phyloP scores from a whole-genome alignment of 2,888 invertebrate species.

The Azorinus chamasolen region DNA sequence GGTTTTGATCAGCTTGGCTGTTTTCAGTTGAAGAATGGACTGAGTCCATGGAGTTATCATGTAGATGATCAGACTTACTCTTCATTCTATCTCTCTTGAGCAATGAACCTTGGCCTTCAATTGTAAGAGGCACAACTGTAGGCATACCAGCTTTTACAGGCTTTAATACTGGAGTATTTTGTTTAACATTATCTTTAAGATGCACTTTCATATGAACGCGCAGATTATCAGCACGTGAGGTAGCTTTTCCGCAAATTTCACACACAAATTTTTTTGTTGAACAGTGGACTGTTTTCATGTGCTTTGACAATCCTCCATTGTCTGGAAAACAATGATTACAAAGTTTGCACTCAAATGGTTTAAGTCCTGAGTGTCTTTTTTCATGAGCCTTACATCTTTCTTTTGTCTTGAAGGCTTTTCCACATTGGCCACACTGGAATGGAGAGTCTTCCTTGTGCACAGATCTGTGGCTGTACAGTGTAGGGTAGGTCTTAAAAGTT shows the following conservation, averaged over 20 bases:
- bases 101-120: slow-evolving; percentile 6
- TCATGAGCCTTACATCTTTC: slow-evolving; percentile 80
- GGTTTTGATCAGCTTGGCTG: too few relatives aligned
- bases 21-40: too few relatives aligned
- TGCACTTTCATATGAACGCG: slow-evolving; percentile 79
- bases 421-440: slow-evolving; percentile 76
- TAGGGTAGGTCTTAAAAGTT: slow-evolving; percentile 81
- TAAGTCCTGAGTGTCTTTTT: slow-evolving; percentile 76
- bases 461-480: slow-evolving; percentile 81
- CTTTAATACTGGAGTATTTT: slow-evolving; percentile 22
- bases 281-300: slow-evolving; percentile 80
- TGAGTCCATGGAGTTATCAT: too few relatives aligned
- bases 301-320: slow-evolving; percentile 83
- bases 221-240: slow-evolving; percentile 81
- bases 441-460: slow-evolving; percentile 78
- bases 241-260: slow-evolving; percentile 80
- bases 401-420: slow-evolving; percentile 82
- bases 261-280: slow-evolving; percentile 79
- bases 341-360: slow-evolving; percentile 73
- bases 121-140: slow-evolving; percentile 33
- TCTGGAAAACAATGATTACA: slow-evolving; percentile 82
- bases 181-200: slow-evolving; percentile 41
- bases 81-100: too few relatives aligned
- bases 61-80: too few relatives aligned
- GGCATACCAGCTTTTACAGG: slow-evolving; percentile 19